Percentiles rank a stretch among this genome's conserved stretches.
phyloP scores from a whole-genome alignment of 2,113 vertebrate genomes.

The Haliaeetus leucogaster region DNA sequence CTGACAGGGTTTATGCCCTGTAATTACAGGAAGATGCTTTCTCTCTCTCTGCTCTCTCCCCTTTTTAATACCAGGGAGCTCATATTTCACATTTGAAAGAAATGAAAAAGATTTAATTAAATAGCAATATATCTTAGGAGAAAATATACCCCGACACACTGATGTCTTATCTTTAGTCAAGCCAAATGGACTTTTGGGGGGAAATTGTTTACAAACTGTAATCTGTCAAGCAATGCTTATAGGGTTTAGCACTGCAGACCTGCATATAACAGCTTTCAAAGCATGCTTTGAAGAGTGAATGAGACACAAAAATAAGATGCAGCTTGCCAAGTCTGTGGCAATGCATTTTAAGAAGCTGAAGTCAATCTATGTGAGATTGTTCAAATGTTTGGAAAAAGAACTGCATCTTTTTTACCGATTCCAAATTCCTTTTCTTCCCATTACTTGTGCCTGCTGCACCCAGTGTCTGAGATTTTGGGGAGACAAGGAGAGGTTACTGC shows the following conservation, averaged over 20 bases:
- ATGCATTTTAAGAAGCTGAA: neutral
- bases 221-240: constrained; percentile 21
- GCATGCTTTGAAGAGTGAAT: neutral
- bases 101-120: constrained; percentile 54
- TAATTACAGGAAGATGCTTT: constrained; percentile 19
- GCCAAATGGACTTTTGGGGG: constrained; percentile 8
- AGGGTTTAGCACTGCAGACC: neutral
- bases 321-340: neutral
- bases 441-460: neutral
- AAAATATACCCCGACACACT: neutral
- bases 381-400: neutral
- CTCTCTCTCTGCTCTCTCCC: neutral
- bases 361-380: neutral
- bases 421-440: neutral
- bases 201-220: constrained; percentile 13
- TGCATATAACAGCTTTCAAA: neutral
- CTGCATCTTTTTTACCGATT: neutral
- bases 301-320: neutral
- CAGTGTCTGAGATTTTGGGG: neutral
- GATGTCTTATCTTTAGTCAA: constrained; percentile 29
- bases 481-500: neutral
- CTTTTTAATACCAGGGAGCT: constrained; percentile 3
- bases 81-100: constrained; percentile 48
- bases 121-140: neutral
- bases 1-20: constrained; percentile 17